phyloP scores from a whole-genome alignment of 2,888 invertebrate genomes.

The Cerceris rybyensis region DNA sequence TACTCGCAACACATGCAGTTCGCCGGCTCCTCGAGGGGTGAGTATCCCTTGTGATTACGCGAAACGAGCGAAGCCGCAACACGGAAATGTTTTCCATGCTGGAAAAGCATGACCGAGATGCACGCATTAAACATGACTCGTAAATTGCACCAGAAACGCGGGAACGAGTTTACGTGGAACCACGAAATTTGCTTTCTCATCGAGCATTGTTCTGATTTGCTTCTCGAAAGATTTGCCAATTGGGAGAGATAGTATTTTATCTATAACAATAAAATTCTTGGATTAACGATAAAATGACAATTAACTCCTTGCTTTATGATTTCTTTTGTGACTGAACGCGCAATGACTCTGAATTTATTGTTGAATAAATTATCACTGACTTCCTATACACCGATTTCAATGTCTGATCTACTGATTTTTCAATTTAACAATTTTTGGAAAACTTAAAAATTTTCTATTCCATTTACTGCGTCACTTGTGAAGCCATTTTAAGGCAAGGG shows the following conservation, averaged over 20 bases:
- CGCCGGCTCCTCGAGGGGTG: constrained; percentile 88
- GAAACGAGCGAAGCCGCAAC: constrained; percentile 12
- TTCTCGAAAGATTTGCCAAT: background rate
- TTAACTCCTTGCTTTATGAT: too few relatives aligned
- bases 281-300: too few relatives aligned
- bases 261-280: background rate
- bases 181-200: background rate
- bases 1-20: constrained; percentile 86
- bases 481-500: too few relatives aligned
- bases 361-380: too few relatives aligned
- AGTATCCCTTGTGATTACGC: constrained; percentile 58
- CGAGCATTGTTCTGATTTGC: background rate
- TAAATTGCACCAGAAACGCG: constrained; percentile 20
- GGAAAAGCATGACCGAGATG: constrained; percentile 5
- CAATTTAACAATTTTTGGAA: too few relatives aligned
- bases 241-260: background rate
- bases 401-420: too few relatives aligned
- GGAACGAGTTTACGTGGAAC: background rate
- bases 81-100: constrained; percentile 2
- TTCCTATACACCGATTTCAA: too few relatives aligned
- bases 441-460: too few relatives aligned
- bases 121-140: constrained; percentile 22
- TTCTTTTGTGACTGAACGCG: too few relatives aligned
- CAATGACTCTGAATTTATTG: too few relatives aligned
- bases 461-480: too few relatives aligned